Percentiles rank a stretch among this genome's conserved stretches.
Evolutionary conservation across 2,888 invertebrate species (phyloP).

Genomic region (Dicycla oo): DNA sequence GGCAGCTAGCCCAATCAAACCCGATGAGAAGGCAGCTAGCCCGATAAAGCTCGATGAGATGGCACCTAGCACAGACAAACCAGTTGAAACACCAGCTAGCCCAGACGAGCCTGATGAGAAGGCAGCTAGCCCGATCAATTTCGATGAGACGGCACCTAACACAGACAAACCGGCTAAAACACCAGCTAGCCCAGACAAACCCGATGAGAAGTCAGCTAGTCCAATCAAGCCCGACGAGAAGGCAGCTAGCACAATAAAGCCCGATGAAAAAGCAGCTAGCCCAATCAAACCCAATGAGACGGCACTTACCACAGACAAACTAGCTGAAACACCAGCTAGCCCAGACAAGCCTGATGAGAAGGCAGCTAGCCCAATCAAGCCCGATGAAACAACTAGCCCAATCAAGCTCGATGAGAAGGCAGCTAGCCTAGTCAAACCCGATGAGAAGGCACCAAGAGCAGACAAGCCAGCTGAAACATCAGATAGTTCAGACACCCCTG

Average conservation of each 20-base stretch:
- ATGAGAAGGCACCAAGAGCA: neutral
- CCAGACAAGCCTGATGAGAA: conserved; percentile 21
- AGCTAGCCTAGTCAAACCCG: neutral
- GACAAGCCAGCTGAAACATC: neutral
- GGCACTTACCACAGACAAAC: no score
- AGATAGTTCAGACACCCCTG: neutral
- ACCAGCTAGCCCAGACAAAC: neutral
- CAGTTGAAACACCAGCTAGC: neutral
- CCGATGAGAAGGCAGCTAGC: neutral
- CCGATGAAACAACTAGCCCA: neutral
- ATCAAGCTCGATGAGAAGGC: neutral
- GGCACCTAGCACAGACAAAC: neutral
- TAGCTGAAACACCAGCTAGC: no score
- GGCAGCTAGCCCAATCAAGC: neutral
- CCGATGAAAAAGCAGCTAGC: neutral
- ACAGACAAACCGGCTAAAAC: neutral
- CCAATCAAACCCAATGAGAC: conserved; percentile 3
- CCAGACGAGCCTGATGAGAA: conserved; percentile 16
- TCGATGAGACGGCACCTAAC: conserved; percentile 10
- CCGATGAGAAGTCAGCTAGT: neutral
- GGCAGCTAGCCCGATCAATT: conserved; percentile 14
- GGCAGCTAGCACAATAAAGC: neutral
- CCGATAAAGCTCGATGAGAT: neutral
- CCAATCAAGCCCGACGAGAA: neutral
- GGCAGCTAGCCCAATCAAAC: neutral